Evolutionary conservation across 2,113 vertebrate genomes (phyloP).

Genomic region (Bombycilla garrulus): DNA sequence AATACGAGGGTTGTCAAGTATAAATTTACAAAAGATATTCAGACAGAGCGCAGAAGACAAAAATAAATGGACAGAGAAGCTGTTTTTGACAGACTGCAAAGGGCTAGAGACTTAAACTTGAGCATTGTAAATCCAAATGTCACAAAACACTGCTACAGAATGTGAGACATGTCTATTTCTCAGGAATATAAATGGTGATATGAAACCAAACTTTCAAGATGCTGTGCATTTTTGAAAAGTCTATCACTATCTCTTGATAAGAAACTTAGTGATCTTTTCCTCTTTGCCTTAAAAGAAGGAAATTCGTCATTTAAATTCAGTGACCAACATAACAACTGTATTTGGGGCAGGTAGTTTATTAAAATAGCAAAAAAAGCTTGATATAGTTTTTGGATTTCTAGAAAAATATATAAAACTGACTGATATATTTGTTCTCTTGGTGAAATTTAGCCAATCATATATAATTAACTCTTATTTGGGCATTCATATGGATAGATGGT

Average conservation of each 20-base stretch:
- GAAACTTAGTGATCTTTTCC: slow-evolving; percentile 48
- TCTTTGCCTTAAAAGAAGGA: slow-evolving; percentile 25
- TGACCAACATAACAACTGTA: background rate
- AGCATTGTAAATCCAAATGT: slow-evolving; percentile 84
- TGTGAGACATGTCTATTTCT: slow-evolving; percentile 79
- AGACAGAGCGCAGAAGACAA: slow-evolving; percentile 81
- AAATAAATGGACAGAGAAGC: slow-evolving; percentile 83
- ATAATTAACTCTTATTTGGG: background rate
- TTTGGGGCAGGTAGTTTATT: slow-evolving; percentile 14
- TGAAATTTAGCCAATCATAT: background rate
- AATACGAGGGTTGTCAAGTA: slow-evolving; percentile 84
- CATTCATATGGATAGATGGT: background rate
- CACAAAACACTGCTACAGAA: slow-evolving; percentile 72
- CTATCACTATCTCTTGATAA: slow-evolving; percentile 58
- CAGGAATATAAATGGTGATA: slow-evolving; percentile 82
- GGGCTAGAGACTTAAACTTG: slow-evolving; percentile 81
- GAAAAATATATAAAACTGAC: slow-evolving; percentile 22
- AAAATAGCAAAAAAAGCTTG: slow-evolving; percentile 4
- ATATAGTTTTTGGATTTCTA: background rate
- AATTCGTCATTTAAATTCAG: slow-evolving; percentile 44
- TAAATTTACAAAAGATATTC: slow-evolving; percentile 86
- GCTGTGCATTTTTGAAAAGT: slow-evolving; percentile 68
- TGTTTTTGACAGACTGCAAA: slow-evolving; percentile 81
- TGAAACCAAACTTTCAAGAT: slow-evolving; percentile 72
- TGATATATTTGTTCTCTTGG: background rate